Conservation (phyloP, 2,797 vertebrate species). For the Dermochelys coriacea region DNA sequence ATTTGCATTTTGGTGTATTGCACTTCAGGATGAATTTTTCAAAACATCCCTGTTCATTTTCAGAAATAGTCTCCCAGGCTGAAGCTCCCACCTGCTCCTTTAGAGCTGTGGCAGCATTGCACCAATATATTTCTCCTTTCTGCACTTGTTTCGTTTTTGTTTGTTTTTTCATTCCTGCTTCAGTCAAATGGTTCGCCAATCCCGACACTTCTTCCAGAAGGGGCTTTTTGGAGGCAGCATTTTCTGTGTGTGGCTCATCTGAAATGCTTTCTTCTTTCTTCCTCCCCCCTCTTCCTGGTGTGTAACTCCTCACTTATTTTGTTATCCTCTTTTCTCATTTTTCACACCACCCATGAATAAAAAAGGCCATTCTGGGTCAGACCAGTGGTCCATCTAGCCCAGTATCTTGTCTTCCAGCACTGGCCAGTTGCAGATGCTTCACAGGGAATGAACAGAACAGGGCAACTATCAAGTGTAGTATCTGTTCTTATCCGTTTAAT, state of each 20-base stretch:
- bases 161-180: neutral
- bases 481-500: too few relatives aligned
- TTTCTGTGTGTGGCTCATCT: neutral
- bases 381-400: too few relatives aligned
- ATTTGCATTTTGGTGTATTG: neutral
- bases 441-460: too few relatives aligned
- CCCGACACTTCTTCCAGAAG: neutral
- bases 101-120: too few relatives aligned
- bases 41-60: neutral
- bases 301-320: neutral
- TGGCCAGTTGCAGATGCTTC: too few relatives aligned
- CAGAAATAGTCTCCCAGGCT: neutral
- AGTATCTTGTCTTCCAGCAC: too few relatives aligned
- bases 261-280: neutral
- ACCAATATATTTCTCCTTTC: too few relatives aligned
- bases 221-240: neutral
- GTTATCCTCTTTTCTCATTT: too few relatives aligned
- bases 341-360: too few relatives aligned
- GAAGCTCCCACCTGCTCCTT: neutral
- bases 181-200: rapidly evolving
- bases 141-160: neutral
- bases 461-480: too few relatives aligned
- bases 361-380: too few relatives aligned
- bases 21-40: neutral
- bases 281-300: neutral